Evolutionary conservation across 2,797 vertebrate species (phyloP).

Genomic region (Antennarius maculatus): DNA sequence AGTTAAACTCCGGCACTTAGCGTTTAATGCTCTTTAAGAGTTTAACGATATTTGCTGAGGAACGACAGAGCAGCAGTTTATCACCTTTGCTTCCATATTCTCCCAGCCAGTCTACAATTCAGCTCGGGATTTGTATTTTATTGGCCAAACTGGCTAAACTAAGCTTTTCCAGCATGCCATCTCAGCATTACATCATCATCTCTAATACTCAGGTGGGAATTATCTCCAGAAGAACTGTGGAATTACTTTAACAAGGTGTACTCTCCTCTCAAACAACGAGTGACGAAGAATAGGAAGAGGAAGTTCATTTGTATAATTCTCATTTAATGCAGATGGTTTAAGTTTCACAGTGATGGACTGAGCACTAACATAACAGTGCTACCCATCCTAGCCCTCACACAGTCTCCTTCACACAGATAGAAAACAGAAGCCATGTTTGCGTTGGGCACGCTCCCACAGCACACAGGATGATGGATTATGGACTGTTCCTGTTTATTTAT

Average conservation of each 20-base stretch:
- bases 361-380: slow-evolving; percentile 59
- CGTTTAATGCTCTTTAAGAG: no score
- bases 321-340: slow-evolving; percentile 65
- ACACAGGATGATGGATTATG: slow-evolving; percentile 82
- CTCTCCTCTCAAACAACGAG: slow-evolving; percentile 45
- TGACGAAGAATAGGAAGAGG: slow-evolving; percentile 27
- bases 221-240: slow-evolving; percentile 18
- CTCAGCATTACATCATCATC: not conserved
- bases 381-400: slow-evolving; percentile 66
- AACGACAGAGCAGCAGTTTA: no score
- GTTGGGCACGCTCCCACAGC: slow-evolving; percentile 74
- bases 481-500: slow-evolving; percentile 82
- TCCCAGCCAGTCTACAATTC: no score
- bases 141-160: slow-evolving; percentile 3
- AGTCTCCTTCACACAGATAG: slow-evolving; percentile 69
- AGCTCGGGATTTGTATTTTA: slow-evolving; percentile 2
- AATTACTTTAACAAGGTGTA: slow-evolving; percentile 14
- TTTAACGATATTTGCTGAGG: no score
- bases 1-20: no score
- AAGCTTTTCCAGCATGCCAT: not conserved
- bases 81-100: no score
- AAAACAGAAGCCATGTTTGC: slow-evolving; percentile 85
- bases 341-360: slow-evolving; percentile 69
- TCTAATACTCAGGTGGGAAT: slow-evolving; percentile 9
- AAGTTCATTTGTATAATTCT: slow-evolving; percentile 75